Conservation (phyloP, 1,140 invertebrate species). For the Eriosoma lanigerum region DNA sequence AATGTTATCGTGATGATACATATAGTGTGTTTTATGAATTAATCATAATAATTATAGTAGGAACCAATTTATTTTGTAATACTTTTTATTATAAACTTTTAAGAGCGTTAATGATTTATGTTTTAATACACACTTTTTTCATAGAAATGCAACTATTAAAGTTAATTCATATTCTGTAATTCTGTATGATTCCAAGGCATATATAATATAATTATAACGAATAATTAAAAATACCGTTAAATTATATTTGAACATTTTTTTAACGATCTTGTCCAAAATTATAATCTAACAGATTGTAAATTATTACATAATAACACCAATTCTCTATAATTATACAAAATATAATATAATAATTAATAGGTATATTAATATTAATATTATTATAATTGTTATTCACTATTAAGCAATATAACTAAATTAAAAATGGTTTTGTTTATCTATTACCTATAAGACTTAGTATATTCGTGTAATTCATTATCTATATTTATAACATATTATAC, state of each 20-base stretch:
- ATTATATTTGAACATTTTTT: background rate
- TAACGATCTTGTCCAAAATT: background rate
- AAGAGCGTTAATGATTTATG: background rate
- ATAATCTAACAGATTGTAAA: background rate
- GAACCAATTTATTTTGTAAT: slow-evolving; percentile 4
- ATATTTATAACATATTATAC: too few relatives aligned
- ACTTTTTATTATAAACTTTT: background rate
- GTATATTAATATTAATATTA: background rate
- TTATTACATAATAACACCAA: background rate
- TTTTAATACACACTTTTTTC: background rate
- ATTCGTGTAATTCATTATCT: too few relatives aligned
- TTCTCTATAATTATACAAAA: background rate
- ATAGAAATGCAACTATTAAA: background rate
- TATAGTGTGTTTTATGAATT: background rate
- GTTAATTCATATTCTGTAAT: background rate
- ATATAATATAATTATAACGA: background rate
- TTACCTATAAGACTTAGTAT: too few relatives aligned
- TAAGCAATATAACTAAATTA: background rate
- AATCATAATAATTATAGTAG: background rate
- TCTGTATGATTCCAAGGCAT: background rate
- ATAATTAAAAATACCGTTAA: slow-evolving; percentile 1
- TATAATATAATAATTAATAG: background rate
- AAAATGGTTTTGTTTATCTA: too few relatives aligned
- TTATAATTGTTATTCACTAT: background rate
- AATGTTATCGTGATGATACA: background rate